Evolutionary conservation across 2,113 vertebrate species (phyloP), one percentile per base, ranked within the genome.

Genomic region (Lates calcarifer): DNA sequence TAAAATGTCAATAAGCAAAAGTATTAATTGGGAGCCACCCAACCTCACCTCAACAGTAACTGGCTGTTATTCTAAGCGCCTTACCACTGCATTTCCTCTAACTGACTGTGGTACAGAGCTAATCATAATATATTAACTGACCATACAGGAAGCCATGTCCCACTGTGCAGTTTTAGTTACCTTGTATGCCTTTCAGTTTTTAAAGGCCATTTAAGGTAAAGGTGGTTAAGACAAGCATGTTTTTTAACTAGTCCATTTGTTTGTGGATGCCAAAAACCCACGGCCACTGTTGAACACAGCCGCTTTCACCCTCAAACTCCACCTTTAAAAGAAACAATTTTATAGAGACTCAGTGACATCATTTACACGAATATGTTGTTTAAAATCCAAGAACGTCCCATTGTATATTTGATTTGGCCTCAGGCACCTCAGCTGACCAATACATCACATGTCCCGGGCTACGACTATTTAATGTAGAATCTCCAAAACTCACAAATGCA

Each of bases 391-490:
- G 96, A 98, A 95, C 91, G 92, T 96, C 95, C 94, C 71, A 82
- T 93, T 98, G 98, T 99, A 97, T 99, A 99, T 99, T 98, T 99
- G 95, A 97, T 96, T 98, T 99, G 98, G 97, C 97, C 91, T 91
- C 18, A 73, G 94, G 93, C 94, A 74, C 90, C 90, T 94, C 92
- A 92, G 82, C 91, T 92, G 94, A 95, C 96, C 95, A 95, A 96
- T 96, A 96, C 96, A 97, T 98, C 96, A 97, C 95, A 97, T 93
- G 95, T 96, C 96, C 95, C 94, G 91, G 94, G 95, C 95, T 96
- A 93, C 94, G 95, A 96, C 95, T 97, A 97, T 98, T 98, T 97
- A 96, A 98, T 96, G 93, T 95, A 96, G 95, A 96, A 97, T 97
- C 96, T 98, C 97, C 97, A 98, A 98, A 96, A 98, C 97, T 97